These are phyloP conservation scores for Biston betularia DNA, from an alignment of 2,888 invertebrate genomes.

Conservation along the genomic window DNA sequence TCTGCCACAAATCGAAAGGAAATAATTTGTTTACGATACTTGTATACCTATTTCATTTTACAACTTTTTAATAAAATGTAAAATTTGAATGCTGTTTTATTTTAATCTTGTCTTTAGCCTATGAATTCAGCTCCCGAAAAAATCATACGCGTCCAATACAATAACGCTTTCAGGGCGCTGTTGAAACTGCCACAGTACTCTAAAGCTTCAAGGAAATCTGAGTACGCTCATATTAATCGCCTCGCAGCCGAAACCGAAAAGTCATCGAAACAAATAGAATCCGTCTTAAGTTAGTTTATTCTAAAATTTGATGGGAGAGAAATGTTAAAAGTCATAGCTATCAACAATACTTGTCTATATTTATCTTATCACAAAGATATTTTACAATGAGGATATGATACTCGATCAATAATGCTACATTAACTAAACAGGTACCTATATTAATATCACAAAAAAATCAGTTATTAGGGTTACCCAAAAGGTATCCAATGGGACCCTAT, in stretches of 20 bases:
- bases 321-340: slow-evolving; percentile 2
- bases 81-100: slow-evolving; percentile 11
- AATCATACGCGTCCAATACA: too few species aligned
- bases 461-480: not conserved
- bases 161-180: too few species aligned
- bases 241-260: too few species aligned
- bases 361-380: slow-evolving; percentile 36
- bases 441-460: slow-evolving; percentile 59
- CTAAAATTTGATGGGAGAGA: not conserved
- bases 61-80: slow-evolving; percentile 28
- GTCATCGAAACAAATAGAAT: too few species aligned
- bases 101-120: not conserved
- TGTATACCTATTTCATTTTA: slow-evolving; percentile 16
- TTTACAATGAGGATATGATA: slow-evolving; percentile 44
- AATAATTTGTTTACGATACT: slow-evolving; percentile 4
- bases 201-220: too few species aligned
- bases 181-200: too few species aligned
- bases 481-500: not conserved
- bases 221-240: too few species aligned
- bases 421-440: slow-evolving; percentile 34
- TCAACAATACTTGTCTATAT: slow-evolving; percentile 16
- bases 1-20: not conserved
- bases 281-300: not conserved
- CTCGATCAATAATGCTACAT: slow-evolving; percentile 35
- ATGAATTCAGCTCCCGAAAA: too few species aligned